These are phyloP conservation scores for Drosophila auraria DNA, from an alignment of 1,140 invertebrate species.

Conservation along the genomic window DNA sequence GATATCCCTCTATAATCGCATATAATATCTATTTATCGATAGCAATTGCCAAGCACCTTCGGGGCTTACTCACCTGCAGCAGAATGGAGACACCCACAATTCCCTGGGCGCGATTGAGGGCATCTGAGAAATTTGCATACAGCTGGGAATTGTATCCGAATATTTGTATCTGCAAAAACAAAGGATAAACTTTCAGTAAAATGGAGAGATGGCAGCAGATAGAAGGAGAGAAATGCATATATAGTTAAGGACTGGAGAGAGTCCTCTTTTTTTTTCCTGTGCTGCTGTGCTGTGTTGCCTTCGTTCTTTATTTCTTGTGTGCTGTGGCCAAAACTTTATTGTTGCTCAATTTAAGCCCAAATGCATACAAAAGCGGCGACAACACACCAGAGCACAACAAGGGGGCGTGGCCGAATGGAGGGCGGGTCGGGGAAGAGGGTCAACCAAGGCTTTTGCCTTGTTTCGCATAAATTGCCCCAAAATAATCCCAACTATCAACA, in stretches of 20 bases:
- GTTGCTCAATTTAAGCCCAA: conserved; percentile 75
- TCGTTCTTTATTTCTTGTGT: conserved; percentile 31
- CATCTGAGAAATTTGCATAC: conserved; percentile 96
- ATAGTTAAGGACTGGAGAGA: not conserved
- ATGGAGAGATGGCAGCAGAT: not conserved
- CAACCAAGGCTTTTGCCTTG: conserved; percentile 51
- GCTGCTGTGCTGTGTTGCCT: not conserved
- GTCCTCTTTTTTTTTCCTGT: not conserved
- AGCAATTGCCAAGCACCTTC: not conserved
- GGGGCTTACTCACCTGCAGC: conserved; percentile 89
- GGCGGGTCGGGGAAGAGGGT: not conserved
- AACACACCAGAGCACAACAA: conserved; percentile 3
- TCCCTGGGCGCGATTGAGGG: conserved; percentile 94
- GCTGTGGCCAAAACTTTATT: conserved; percentile 67
- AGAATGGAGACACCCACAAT: conserved; percentile 95
- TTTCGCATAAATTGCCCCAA: conserved; percentile 78
- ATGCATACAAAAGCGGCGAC: conserved; percentile 58
- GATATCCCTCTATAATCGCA: not conserved
- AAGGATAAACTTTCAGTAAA: conserved; percentile 43
- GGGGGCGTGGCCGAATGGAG: conserved; percentile 6
- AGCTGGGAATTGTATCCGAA: conserved; percentile 97
- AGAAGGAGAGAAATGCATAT: not conserved
- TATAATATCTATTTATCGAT: not conserved
- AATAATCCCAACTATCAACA: conserved; percentile 83
- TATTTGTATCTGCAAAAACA: conserved; percentile 93